These are phyloP conservation scores for Cyrtodaria siliqua DNA, from an alignment of 2,888 invertebrate species.

Conservation along the genomic window DNA sequence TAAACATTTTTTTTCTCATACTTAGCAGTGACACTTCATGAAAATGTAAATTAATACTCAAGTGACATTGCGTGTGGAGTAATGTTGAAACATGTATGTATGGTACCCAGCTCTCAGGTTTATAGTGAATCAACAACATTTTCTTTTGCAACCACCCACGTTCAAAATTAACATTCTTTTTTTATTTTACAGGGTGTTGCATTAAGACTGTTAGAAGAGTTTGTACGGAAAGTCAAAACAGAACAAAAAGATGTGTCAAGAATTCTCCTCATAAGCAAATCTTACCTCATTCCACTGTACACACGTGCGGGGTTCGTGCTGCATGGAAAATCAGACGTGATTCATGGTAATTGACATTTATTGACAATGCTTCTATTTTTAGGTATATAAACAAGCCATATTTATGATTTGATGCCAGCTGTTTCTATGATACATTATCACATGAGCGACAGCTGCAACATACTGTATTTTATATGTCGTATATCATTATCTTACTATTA, in stretches of 20 bases:
- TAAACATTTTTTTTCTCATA: no score
- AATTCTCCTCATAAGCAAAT: constrained; percentile 66
- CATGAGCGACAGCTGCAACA: neutral
- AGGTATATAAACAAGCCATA: neutral
- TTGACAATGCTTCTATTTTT: neutral
- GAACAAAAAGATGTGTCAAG: constrained; percentile 57
- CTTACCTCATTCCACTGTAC: constrained; percentile 69
- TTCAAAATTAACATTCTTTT: no score
- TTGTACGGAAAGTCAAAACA: constrained; percentile 44
- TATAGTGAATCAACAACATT: no score
- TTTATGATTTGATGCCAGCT: neutral
- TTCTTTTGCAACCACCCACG: no score
- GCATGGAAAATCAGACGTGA: constrained; percentile 58
- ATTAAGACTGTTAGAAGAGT: constrained; percentile 41
- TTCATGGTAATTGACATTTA: constrained; percentile 61
- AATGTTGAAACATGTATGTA: no score
- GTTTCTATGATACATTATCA: neutral
- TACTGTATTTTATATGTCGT: neutral
- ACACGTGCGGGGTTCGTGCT: constrained; percentile 67
- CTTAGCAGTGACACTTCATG: no score
- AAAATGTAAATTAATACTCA: no score
- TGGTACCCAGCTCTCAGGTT: no score
- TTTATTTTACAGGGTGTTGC: constrained; percentile 61
- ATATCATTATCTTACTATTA: no score
- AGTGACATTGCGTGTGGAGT: no score